A percentile compares a stretch with the other conserved stretches of the same genome.
Conservation (phyloP, 2,888 invertebrate genomes). For the Amorpha juglandis region DNA sequence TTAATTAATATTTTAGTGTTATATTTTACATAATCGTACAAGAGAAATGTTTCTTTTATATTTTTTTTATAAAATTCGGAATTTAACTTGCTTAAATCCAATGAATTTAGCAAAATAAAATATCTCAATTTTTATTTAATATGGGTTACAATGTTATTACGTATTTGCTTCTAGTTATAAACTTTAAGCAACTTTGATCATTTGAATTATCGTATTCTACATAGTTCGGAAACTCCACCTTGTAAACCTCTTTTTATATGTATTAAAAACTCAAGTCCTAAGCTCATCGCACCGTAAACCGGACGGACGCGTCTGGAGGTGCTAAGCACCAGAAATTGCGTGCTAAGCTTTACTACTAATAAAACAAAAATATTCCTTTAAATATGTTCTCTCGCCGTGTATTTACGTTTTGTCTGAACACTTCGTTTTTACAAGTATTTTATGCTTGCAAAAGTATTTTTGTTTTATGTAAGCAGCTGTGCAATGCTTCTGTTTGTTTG, state of each 20-base stretch:
- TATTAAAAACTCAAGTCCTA: background rate
- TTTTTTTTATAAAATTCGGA: too few species aligned
- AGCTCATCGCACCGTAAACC: conserved; percentile 13
- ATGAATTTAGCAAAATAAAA: too few species aligned
- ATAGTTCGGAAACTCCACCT: background rate
- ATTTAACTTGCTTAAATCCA: too few species aligned
- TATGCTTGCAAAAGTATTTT: conserved; percentile 16
- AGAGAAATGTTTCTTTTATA: too few species aligned
- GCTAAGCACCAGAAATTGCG: conserved; percentile 21
- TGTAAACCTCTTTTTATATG: background rate
- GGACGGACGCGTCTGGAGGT: conserved; percentile 10
- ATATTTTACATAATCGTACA: too few species aligned
- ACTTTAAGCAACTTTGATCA: too few species aligned
- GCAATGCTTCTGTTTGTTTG: background rate
- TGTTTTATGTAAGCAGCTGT: background rate
- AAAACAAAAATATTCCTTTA: conserved; percentile 23
- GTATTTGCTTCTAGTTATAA: too few species aligned
- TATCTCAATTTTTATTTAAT: too few species aligned
- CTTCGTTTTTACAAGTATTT: conserved; percentile 19
- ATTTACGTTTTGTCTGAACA: conserved; percentile 18
- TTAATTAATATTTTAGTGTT: too few species aligned
- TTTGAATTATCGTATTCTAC: background rate
- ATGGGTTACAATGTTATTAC: too few species aligned
- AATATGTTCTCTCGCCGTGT: conserved; percentile 14
- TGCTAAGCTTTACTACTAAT: conserved; percentile 24